Evolutionary conservation across 1,140 invertebrate species (phyloP), one percentile per base, ranked within the genome.

Genomic region (Drosophila sp.): DNA sequence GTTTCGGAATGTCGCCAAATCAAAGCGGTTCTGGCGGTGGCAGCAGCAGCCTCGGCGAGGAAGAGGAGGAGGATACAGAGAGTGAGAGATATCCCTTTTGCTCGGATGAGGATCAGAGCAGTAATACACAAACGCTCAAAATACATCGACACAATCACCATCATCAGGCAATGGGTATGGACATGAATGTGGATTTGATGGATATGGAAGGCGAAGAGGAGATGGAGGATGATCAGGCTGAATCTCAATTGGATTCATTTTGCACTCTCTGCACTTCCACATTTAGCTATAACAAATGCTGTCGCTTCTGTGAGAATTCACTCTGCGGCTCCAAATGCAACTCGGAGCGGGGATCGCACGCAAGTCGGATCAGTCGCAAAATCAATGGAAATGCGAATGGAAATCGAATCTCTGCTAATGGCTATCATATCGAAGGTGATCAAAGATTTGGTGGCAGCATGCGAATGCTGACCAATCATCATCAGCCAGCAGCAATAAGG

Each of bases 181-280:
- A 80, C 2, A 17, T 61, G 27, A 63, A 66, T 33, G 41, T 32
- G 25, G 73, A 72, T 25, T n/a, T 38, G n/a, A 70, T 56, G 1
- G 75, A 79, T 11, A 25, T 66, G 6, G 80, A 69, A 7, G 60
- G 8, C 3, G 41, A 33, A 2, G 50, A 32, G 8, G 47, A 72
- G 30, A 35, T 44, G 10, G 72, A 78, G 33, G 61, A 68, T 10
- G 76, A 76, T 6, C 72, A 73, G 7, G 78, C 72, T 40, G 81
- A 80, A 35, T 86, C 72, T 6, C 80, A 79, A 55, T 69, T 92
- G 33, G 90, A 92, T 80, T 92, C 91, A 10, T 92, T 92, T 54
- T 92, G 91, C 64, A 92, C 91, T 0, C 65, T 92, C 1, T 92
- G 91, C 79, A 92, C 91, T 10, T 92, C 91, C 7, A 90, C 90